Evolutionary conservation across 2,113 vertebrate genomes (phyloP).

Genomic region (Mellivora capensis): DNA sequence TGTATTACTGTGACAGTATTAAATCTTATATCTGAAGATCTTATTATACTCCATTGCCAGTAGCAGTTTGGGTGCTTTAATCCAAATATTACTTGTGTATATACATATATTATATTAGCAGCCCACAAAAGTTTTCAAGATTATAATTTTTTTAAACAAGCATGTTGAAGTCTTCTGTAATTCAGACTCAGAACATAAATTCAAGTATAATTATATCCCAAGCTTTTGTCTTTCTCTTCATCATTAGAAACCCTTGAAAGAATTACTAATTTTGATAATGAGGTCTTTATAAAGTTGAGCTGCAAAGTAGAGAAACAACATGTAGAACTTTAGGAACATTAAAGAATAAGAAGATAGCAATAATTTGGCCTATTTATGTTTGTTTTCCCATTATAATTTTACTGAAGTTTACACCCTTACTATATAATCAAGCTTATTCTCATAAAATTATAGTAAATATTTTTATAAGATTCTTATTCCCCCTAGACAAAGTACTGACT

Average conservation of each 20-base stretch:
- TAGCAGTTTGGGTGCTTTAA: background rate
- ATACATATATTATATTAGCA: background rate
- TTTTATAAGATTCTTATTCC: slow-evolving; percentile 2
- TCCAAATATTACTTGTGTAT: background rate
- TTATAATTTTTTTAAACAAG: background rate
- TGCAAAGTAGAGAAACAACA: background rate
- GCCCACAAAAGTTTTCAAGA: background rate
- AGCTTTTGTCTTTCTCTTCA: background rate
- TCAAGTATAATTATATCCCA: background rate
- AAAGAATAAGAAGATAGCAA: background rate
- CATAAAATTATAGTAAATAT: background rate
- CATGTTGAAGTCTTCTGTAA: background rate
- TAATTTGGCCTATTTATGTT: background rate
- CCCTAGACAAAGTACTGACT: background rate
- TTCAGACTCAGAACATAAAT: background rate
- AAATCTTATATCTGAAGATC: background rate
- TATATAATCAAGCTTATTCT: background rate
- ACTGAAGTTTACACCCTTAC: background rate
- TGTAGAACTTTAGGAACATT: background rate
- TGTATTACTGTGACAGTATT: background rate
- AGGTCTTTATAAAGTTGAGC: background rate
- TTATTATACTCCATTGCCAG: background rate
- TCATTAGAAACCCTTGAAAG: background rate
- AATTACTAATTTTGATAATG: background rate
- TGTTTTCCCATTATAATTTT: slow-evolving; percentile 16